Conservation (phyloP, 2,888 invertebrate species). For the Drosophila neonasuta region DNA sequence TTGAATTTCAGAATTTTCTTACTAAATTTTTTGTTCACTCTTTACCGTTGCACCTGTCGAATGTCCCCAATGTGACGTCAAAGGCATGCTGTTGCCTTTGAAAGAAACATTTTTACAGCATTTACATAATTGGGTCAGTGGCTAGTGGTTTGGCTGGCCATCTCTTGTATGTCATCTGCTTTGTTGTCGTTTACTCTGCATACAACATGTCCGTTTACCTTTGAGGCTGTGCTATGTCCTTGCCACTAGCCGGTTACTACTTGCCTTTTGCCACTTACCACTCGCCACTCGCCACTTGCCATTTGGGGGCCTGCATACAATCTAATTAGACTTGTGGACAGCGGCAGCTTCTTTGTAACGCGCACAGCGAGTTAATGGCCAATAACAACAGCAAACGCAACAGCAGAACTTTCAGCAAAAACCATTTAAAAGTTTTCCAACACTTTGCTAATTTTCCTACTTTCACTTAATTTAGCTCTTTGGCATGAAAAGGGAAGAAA, state of each 20-base stretch:
- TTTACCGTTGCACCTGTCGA: conserved; percentile 14
- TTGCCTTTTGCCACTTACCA: background rate
- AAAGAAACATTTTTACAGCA: conserved; percentile 34
- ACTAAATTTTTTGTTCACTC: background rate
- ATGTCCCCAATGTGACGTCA: conserved; percentile 59
- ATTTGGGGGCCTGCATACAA: conserved; percentile 11
- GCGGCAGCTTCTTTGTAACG: conserved; percentile 44
- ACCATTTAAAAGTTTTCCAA: conserved; percentile 56
- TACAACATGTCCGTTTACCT: conserved; percentile 23
- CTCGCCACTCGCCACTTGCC: background rate
- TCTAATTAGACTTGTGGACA: conserved; percentile 50
- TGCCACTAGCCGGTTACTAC: background rate
- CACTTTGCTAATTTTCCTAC: conserved; percentile 50
- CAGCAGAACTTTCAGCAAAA: conserved; percentile 41
- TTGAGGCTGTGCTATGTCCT: conserved; percentile 19
- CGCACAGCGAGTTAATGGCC: conserved; percentile 39
- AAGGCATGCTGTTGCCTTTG: conserved; percentile 25
- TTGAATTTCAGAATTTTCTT: conserved; percentile 24
- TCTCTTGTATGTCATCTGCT: conserved; percentile 19
- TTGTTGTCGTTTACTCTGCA: conserved; percentile 25
- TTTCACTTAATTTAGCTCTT: conserved; percentile 8
- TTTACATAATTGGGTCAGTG: conserved; percentile 73
- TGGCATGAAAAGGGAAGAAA: background rate
- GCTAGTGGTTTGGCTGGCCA: conserved; percentile 51
- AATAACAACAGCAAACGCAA: conserved; percentile 19